Conservation (phyloP, 2,888 invertebrate species). For the Caenorhabditis sp. region DNA sequence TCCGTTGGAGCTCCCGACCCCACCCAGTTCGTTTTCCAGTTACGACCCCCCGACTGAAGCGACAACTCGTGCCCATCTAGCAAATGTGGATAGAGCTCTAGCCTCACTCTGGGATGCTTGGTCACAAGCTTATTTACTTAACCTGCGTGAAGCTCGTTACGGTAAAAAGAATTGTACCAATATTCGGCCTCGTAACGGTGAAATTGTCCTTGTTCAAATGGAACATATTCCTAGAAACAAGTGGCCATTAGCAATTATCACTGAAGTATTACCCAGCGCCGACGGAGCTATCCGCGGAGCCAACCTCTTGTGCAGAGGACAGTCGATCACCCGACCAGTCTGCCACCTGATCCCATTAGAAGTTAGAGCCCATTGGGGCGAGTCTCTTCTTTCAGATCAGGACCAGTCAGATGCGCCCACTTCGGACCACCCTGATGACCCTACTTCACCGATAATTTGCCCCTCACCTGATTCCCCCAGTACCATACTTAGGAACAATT, state of each 20-base stretch:
- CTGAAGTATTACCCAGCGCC: not conserved
- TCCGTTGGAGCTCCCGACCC: not conserved
- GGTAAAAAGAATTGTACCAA: not conserved
- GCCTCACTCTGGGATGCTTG: conserved; percentile 1
- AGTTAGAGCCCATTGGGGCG: too few relatives aligned
- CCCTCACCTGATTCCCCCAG: too few relatives aligned
- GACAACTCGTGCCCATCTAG: not conserved
- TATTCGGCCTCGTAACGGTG: not conserved
- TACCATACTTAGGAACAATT: too few relatives aligned
- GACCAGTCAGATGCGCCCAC: too few relatives aligned
- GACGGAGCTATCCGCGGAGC: not conserved
- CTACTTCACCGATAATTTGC: too few relatives aligned
- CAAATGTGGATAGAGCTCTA: not conserved
- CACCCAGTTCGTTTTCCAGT: too few relatives aligned
- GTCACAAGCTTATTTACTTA: not conserved
- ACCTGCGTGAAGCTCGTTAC: not conserved
- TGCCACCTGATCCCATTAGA: conserved; percentile 23
- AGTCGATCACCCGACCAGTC: not conserved
- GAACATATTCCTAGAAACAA: not conserved
- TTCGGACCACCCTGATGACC: too few relatives aligned
- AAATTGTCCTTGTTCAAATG: not conserved
- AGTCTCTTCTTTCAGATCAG: too few relatives aligned
- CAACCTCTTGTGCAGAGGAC: not conserved
- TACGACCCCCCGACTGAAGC: not conserved
- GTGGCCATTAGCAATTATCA: conserved; percentile 11